Evolutionary conservation across 2,888 invertebrate genomes (phyloP), one percentile per base, ranked within the genome.

Genomic region (Opisthograptis luteolata): DNA sequence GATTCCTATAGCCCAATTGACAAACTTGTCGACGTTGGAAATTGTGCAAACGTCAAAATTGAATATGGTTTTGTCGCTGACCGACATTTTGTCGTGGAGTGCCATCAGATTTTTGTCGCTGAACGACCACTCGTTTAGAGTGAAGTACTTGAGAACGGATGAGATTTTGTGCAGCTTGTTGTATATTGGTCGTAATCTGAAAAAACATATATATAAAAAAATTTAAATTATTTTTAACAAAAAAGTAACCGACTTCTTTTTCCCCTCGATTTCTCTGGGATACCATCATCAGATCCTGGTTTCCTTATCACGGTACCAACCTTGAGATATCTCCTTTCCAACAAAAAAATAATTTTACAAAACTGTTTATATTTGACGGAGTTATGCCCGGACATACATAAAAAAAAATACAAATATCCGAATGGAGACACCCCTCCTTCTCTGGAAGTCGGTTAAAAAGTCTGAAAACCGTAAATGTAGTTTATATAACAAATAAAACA

Each of bases 131-230:
- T 62, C 31, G 27, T 72, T 62, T 0, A 35, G 2, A 0, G 62
- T 60, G 12, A 70, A 75, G 20, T 64, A 69, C 0, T 51, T 55
- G 0, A 62, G 22, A 0, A 63, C 51, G 0, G 13, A 10, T 0
- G 58, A 48, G 25, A 73, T 41, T 7, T 72, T 75, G 9, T 62
- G 55, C 4, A 66, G 60, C 31, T 66, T 71, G 2, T 7, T 54
- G 40, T 68, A 73, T 0, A 74, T 13, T 32, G 53, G 61, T 0
- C 48, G 53, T 9, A 69, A 58, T 52, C 75, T 74, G 66, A 27
- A 62, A 67, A 15, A 3, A 4, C n/a, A n/a, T n/a, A n/a, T n/a
- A n/a, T n/a, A n/a, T n/a, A 4, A 34, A 37, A 10, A 19, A 8
- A 9, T 42, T 2, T 15, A 7, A 17, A 5, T 17, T 17, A 17